A percentile compares a stretch with the other conserved stretches of the same genome.
These are phyloP conservation scores for Bradypus variegatus DNA, from an alignment of 2,797 vertebrate genomes.

Conservation along the genomic window DNA sequence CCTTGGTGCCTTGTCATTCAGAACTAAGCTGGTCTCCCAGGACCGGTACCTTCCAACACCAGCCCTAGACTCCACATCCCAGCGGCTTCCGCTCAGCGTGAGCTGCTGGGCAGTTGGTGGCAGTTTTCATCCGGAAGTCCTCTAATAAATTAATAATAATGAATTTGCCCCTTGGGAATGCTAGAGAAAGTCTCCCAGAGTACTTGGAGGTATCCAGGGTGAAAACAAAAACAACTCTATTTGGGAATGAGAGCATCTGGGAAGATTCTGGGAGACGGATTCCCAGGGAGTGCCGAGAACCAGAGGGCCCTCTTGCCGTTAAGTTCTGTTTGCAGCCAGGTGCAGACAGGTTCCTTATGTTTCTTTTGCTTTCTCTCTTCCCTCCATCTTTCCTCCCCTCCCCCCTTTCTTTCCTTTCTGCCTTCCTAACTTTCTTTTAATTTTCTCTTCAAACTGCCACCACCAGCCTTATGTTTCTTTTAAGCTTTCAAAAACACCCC, in stretches of 20 bases:
- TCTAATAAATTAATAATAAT: neutral
- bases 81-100: neutral
- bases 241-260: neutral
- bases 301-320: neutral
- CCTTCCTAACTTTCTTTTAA: too few relatives aligned
- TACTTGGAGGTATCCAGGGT: neutral
- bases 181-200: neutral
- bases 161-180: neutral
- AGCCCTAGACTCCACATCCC: accelerated
- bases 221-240: constrained; percentile 12
- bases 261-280: neutral
- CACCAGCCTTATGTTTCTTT: neutral
- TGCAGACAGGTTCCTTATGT: neutral
- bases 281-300: neutral
- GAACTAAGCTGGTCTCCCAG: neutral
- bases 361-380: neutral
- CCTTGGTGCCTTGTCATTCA: neutral
- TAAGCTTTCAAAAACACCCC: neutral
- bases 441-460: too few relatives aligned
- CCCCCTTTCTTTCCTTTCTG: too few relatives aligned
- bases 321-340: neutral
- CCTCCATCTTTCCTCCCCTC: too few relatives aligned
- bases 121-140: neutral
- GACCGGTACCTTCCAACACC: neutral
- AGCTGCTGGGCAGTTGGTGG: neutral